Evolutionary conservation across 2,797 vertebrate species (phyloP).

Genomic region (Anableps anableps): DNA sequence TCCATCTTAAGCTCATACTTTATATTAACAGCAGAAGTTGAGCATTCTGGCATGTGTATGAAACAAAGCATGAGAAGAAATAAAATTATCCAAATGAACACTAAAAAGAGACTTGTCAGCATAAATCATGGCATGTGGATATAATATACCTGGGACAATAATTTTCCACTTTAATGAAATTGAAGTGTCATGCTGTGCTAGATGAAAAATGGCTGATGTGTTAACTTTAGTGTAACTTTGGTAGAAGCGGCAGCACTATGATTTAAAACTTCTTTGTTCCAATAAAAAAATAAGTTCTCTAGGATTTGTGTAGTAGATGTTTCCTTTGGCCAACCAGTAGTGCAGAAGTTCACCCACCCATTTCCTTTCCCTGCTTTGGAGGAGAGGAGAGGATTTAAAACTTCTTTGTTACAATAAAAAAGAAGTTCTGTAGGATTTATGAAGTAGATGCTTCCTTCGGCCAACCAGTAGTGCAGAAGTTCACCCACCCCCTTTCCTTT

Average conservation of each 20-base stretch:
- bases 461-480: background rate
- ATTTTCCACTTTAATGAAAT: constrained; percentile 7
- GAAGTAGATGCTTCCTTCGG: background rate
- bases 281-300: background rate
- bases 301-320: background rate
- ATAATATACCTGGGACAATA: background rate
- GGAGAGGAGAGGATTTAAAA: background rate
- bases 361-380: background rate
- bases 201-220: background rate
- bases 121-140: background rate
- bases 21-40: background rate
- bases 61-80: constrained; percentile 23
- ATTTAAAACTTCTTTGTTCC: background rate
- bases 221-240: background rate
- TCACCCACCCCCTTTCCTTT: background rate
- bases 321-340: background rate
- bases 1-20: background rate
- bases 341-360: background rate
- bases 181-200: background rate
- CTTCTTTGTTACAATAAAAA: background rate
- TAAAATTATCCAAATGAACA: constrained; percentile 21
- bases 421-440: constrained; percentile 3
- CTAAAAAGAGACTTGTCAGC: constrained; percentile 2
- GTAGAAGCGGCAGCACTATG: background rate
- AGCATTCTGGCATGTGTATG: background rate